Base-by-base conservation (phyloP, 2,888 invertebrate species). In the Ramazzottius varieornatus region DNA sequence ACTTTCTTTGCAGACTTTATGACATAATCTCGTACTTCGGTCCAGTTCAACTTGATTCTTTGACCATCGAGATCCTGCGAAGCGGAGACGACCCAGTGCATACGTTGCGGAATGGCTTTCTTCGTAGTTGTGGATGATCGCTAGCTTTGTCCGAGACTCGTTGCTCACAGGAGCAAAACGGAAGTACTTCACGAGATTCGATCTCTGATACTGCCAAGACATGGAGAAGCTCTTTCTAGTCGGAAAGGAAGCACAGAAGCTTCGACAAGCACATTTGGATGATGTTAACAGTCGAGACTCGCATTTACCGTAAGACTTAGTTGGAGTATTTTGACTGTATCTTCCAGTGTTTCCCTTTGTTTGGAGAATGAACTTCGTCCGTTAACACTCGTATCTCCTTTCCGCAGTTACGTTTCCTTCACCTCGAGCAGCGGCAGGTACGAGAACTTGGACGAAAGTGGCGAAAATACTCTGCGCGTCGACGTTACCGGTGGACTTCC, bases 171-270 rank as follows among this genome's bases (percentile, higher is more conserved):
- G n/a, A n/a, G n/a, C n/a, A n/a, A n/a, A n/a, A n/a, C n/a, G n/a
- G n/a, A n/a, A n/a, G n/a, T n/a, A n/a, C n/a, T n/a, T n/a, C n/a
- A n/a, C n/a, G n/a, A n/a, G n/a, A n/a, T n/a, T n/a, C n/a, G n/a
- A n/a, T n/a, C n/a, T n/a, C n/a, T n/a, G n/a, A n/a, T n/a, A n/a
- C n/a, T n/a, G n/a, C n/a, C n/a, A n/a, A n/a, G n/a, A n/a, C 54
- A 54, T 54, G 54, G 54, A 54, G 54, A 54, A 54, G 54, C 29
- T 54, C 4, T 54, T 54, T 29, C 29, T 54, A 8, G 54, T 54
- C 29, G 54, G 54, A 4, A 54, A 29, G 4, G 29, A 16, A 8
- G 54, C 54, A 24, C 54, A 54, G 29, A 54, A 54, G 24, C 4
- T 54, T 16, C 54, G 54, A 8, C n/a, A 54, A 54, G 54, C 54